These are phyloP conservation scores for Pogona vitticeps DNA, from an alignment of 2,113 vertebrate genomes.

Conservation along the genomic window DNA sequence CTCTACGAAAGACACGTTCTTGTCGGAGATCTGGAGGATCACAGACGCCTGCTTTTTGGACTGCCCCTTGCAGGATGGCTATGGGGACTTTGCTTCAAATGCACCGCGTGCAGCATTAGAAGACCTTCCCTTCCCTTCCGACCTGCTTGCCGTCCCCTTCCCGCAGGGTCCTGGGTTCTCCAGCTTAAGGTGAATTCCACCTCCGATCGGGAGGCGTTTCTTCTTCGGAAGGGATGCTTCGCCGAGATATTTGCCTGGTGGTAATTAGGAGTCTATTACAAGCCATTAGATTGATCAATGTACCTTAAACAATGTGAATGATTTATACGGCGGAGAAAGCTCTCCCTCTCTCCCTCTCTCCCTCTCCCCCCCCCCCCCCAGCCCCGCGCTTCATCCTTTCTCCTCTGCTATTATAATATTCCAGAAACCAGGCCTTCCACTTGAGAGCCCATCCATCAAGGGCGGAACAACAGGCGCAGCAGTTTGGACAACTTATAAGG, in stretches of 20 bases:
- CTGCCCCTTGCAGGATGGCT: too few relatives aligned
- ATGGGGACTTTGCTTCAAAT: too few relatives aligned
- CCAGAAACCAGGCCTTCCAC: constrained; percentile 59
- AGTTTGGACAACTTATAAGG: constrained; percentile 81
- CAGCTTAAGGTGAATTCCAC: constrained; percentile 67
- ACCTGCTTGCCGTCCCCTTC: constrained; percentile 14
- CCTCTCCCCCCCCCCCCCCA: too few relatives aligned
- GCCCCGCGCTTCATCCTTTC: constrained; percentile 65
- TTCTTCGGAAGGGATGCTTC: constrained; percentile 62
- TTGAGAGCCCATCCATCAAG: constrained; percentile 81
- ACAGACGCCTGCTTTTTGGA: too few relatives aligned
- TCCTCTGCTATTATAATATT: constrained; percentile 80
- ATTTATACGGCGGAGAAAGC: constrained; percentile 88
- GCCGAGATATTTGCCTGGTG: constrained; percentile 82
- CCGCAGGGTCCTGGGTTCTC: constrained; percentile 57
- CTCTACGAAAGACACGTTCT: too few relatives aligned
- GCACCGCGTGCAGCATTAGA: background rate
- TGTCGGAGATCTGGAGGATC: too few relatives aligned
- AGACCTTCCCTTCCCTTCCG: background rate
- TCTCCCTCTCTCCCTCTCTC: too few relatives aligned
- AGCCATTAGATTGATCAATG: constrained; percentile 99
- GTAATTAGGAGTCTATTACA: constrained; percentile 98
- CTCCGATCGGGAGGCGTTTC: constrained; percentile 71
- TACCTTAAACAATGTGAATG: constrained; percentile 98
- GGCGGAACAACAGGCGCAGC: constrained; percentile 79